These are phyloP conservation scores for Chymomyza amoena DNA, from an alignment of 2,888 invertebrate genomes.

Conservation along the genomic window DNA sequence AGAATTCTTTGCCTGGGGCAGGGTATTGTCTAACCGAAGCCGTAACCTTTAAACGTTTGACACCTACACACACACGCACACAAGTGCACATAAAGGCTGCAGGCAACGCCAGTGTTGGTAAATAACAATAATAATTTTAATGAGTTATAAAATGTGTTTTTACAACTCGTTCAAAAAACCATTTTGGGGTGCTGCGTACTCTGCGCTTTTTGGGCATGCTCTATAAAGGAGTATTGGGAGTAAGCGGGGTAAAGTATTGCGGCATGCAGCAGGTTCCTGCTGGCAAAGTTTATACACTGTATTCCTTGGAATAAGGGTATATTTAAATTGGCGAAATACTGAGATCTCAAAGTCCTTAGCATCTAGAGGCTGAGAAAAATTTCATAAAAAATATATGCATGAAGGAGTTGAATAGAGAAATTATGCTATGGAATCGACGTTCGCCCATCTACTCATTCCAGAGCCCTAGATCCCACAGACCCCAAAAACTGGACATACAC, in stretches of 20 bases:
- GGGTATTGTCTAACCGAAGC: neutral
- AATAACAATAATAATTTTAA: constrained; percentile 60
- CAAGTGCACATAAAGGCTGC: constrained; percentile 5
- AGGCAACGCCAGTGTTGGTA: neutral
- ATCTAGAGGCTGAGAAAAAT: too few species aligned
- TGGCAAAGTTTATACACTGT: neutral
- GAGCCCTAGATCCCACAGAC: too few species aligned
- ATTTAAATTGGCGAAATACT: too few species aligned
- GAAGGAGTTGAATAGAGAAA: too few species aligned
- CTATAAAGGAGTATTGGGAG: neutral
- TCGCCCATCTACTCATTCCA: too few species aligned
- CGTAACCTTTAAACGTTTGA: constrained; percentile 30
- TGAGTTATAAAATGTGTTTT: constrained; percentile 60
- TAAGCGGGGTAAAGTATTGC: neutral
- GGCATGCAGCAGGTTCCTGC: neutral
- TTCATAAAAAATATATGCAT: too few species aligned
- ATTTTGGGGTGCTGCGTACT: neutral
- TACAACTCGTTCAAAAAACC: constrained; percentile 27
- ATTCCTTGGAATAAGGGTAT: too few species aligned
- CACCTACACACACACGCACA: constrained; percentile 26
- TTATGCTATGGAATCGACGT: too few species aligned
- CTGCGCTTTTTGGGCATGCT: constrained; percentile 2
- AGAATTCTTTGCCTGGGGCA: too few species aligned
- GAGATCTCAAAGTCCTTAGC: too few species aligned
- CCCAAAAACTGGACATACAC: too few species aligned